Percentiles rank a stretch among this genome's conserved stretches.
phyloP scores from a whole-genome alignment of 2,888 invertebrate genomes.

The Epiblema foenella region DNA sequence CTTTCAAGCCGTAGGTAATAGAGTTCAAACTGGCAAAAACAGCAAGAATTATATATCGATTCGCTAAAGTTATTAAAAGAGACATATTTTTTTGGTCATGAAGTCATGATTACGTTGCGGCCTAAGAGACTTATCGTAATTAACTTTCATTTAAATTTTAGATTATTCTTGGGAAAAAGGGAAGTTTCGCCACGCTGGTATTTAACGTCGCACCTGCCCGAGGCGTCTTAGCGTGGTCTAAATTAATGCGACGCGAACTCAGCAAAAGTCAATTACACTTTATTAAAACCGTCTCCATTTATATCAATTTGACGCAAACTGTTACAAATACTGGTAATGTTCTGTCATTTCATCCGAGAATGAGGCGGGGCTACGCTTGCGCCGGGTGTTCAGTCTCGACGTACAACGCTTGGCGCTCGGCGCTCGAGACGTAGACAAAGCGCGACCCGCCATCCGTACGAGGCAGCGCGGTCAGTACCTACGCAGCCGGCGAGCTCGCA shows the following conservation, averaged over 20 bases:
- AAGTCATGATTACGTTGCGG: conserved; percentile 50
- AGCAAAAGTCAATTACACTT: conserved; percentile 85
- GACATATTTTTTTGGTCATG: conserved; percentile 49
- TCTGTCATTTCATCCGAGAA: conserved; percentile 80
- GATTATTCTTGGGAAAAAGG: conserved; percentile 78
- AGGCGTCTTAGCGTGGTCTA: conserved; percentile 82
- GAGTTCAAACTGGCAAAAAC: too few relatives aligned
- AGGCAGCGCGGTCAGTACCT: conserved; percentile 58
- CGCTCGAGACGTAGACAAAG: conserved; percentile 57
- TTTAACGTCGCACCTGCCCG: conserved; percentile 82
- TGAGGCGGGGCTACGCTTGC: conserved; percentile 83
- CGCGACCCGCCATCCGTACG: conserved; percentile 53
- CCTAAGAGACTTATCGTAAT: conserved; percentile 78
- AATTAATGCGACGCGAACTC: conserved; percentile 84
- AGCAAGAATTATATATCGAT: background rate
- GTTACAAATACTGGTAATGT: conserved; percentile 85
- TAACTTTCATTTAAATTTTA: conserved; percentile 81
- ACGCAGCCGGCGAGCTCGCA: conserved; percentile 64
- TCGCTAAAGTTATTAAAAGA: background rate
- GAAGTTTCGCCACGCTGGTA: conserved; percentile 73
- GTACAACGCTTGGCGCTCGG: conserved; percentile 37
- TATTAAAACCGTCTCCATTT: conserved; percentile 85
- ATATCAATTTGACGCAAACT: conserved; percentile 85
- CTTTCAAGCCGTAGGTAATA: too few relatives aligned
- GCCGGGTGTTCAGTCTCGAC: conserved; percentile 57